Evolutionary conservation across 2,888 invertebrate species (phyloP).

Genomic region (Ochropleura plecta): DNA sequence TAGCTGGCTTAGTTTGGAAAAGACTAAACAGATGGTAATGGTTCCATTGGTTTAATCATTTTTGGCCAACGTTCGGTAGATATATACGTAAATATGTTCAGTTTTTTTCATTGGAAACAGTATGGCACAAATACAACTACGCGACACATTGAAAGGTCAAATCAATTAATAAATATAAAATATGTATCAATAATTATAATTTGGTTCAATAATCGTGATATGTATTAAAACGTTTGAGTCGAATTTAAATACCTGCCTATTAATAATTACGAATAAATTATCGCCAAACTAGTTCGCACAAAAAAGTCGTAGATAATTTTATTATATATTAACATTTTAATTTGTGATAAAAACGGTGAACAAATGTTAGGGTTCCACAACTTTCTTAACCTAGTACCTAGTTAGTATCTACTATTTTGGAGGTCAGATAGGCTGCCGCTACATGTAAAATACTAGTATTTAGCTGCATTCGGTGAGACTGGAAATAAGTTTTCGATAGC

Average conservation of each 20-base stretch:
- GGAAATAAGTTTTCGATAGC: background rate
- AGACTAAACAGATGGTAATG: background rate
- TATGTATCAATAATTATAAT: background rate
- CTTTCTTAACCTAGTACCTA: background rate
- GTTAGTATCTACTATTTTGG: no score
- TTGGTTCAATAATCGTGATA: background rate
- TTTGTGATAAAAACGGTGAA: background rate
- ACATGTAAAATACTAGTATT: no score
- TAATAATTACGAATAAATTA: background rate
- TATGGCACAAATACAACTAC: background rate
- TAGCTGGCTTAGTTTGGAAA: no score
- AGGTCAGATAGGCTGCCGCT: no score
- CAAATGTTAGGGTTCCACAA: background rate
- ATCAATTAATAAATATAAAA: conserved; percentile 5
- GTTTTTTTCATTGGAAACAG: background rate
- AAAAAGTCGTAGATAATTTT: background rate
- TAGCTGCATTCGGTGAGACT: no score
- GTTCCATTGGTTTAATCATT: background rate
- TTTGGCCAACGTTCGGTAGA: background rate
- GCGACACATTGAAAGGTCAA: conserved; percentile 23
- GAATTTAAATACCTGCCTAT: background rate
- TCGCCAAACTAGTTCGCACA: conserved; percentile 10
- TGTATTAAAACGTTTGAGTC: background rate
- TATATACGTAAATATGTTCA: background rate
- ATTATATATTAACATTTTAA: conserved; percentile 24